A percentile compares a stretch with the other conserved stretches of the same genome.
Evolutionary conservation across 2,113 vertebrate species (phyloP).

Genomic region (Saccopteryx leptura): DNA sequence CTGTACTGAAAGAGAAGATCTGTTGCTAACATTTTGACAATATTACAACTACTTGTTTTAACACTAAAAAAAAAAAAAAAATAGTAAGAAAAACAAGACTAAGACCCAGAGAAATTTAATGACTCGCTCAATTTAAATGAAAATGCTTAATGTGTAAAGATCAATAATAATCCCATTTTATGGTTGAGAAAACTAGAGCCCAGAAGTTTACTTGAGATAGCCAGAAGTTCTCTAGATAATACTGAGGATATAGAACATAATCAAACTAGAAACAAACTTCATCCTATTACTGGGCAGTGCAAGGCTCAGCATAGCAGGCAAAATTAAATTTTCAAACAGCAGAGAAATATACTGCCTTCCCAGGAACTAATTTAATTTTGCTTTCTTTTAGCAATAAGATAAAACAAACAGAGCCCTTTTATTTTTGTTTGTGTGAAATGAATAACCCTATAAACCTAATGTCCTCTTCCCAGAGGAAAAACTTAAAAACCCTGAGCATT

Average conservation of each 20-base stretch:
- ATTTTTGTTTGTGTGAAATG: conserved; percentile 44
- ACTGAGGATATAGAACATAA: conserved; percentile 31
- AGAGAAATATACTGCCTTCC: conserved; percentile 42
- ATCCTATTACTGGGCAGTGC: background rate
- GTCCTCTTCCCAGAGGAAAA: conserved; percentile 41
- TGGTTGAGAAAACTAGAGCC: conserved; percentile 20
- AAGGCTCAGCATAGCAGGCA: background rate
- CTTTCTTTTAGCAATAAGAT: conserved; percentile 40
- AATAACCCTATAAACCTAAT: conserved; percentile 57
- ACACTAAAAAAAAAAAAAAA: background rate
- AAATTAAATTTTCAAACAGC: conserved; percentile 50
- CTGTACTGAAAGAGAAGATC: conserved; percentile 4
- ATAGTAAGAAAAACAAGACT: background rate
- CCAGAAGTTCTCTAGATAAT: conserved; percentile 41
- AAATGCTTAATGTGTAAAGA: conserved; percentile 51
- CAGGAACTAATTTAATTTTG: conserved; percentile 15
- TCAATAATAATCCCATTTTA: conserved; percentile 62
- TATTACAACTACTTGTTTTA: background rate
- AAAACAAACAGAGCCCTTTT: background rate
- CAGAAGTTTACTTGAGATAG: conserved; percentile 45
- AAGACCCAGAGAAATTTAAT: conserved; percentile 52
- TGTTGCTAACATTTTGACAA: conserved; percentile 55
- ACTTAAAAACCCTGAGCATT: background rate
- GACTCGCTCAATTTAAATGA: conserved; percentile 52
- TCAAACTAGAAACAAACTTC: conserved; percentile 52